Percentiles rank a stretch among this genome's conserved stretches.
phyloP scores from a whole-genome alignment of 2,797 vertebrate genomes.

The Dallia pectoralis region DNA sequence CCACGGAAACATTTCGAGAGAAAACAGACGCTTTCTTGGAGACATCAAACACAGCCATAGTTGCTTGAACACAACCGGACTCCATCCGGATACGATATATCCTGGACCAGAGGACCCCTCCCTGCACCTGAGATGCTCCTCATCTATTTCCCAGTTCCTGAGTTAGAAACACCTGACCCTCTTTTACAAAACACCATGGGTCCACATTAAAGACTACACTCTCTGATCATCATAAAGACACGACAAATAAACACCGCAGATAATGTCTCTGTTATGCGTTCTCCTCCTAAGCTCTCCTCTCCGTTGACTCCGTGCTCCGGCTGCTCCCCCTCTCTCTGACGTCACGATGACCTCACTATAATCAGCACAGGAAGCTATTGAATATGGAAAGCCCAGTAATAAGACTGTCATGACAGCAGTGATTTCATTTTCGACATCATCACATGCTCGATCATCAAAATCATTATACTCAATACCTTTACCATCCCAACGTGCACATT shows the following conservation, averaged over 20 bases:
- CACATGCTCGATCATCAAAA: neutral
- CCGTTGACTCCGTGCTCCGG: neutral
- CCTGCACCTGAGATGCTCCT: slow-evolving; percentile 46
- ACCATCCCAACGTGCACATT: neutral
- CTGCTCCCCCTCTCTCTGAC: slow-evolving; percentile 41
- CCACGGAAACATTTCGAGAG: slow-evolving; percentile 84
- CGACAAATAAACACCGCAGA: neutral
- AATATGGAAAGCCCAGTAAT: neutral
- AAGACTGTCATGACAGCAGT: neutral
- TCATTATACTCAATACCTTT: no score
- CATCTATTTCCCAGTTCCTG: slow-evolving; percentile 20
- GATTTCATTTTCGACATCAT: neutral
- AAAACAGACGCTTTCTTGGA: slow-evolving; percentile 78
- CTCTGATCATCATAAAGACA: neutral
- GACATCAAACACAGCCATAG: slow-evolving; percentile 85
- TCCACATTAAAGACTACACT: neutral
- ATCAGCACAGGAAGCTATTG: neutral
- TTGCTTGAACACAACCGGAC: slow-evolving; percentile 76
- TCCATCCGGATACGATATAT: slow-evolving; percentile 75
- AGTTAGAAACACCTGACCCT: neutral
- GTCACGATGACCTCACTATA: slow-evolving; percentile 51
- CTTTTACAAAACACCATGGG: neutral
- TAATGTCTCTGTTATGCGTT: neutral
- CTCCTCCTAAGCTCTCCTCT: neutral
- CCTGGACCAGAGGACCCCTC: slow-evolving; percentile 44